Base-by-base conservation (phyloP, 2,888 invertebrate species). In the Eupithecia vulgata region DNA sequence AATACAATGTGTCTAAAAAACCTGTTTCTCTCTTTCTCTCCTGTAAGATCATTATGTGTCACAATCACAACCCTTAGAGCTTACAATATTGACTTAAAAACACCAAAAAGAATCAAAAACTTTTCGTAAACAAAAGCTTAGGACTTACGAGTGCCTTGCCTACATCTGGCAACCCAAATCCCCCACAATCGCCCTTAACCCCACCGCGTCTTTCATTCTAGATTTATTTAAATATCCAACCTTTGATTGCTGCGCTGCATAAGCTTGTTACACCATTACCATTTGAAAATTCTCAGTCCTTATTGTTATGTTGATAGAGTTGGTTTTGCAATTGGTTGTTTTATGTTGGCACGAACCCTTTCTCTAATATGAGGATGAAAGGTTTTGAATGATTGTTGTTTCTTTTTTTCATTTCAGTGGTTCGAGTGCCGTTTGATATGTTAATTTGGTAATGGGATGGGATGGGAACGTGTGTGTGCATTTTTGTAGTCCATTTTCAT, bases 321-420 rank as follows among this genome's bases (percentile, higher is more conserved):
- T 71, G 68, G 73, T 71, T 72, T 73, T 73, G 70, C 25, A 25
- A 25, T 57, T 57, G 68, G 80, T 82, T 80, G 84, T 81, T 76
- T 69, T 65, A 64, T 65, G 40, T 35, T 37, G 15, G 61, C 34
- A 8, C 61, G 61, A 89, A 91, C 90, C 92, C 92, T 90, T 91
- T 90, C 86, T 87, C 85, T 91, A 90, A 90, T 92, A 91, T 91
- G 91, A 90, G 91, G 91, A 91, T 92, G 91, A 90, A 91, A 92
- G 91, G 89, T 90, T 88, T 88, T 86, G 89, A 89, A 88, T 87
- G 88, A 87, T 88, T 90, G 90, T 90, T 90, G 84, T 86, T 87
- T 90, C 85, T 91, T 91, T 91, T 90, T 83, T 85, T 85, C 83
- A 86, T 88, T 87, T 71, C 76, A 78, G 79, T 77, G 88, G 88